Evolutionary conservation across 2,797 vertebrate species (phyloP), one percentile per base, ranked within the genome.

Genomic region (Furcifer pardalis): DNA sequence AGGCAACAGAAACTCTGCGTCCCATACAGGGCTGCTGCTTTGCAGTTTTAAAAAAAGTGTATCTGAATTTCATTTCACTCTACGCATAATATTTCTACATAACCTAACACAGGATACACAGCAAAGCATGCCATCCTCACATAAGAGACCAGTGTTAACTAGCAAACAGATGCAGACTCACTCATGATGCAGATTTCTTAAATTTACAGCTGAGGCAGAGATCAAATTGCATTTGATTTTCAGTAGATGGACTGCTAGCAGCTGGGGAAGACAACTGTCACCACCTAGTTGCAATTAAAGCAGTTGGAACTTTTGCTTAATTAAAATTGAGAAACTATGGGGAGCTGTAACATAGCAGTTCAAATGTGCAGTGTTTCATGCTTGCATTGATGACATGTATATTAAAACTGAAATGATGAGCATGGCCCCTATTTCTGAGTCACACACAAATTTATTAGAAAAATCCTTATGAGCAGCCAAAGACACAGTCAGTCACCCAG

Each of bases 1-100:
- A 90, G 82, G 69, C 78, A 87, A 87, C 79, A 80, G 87, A 84
- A 87, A 88, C n/a, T n/a, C n/a, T n/a, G n/a, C n/a, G n/a, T n/a
- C n/a, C n/a, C n/a, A n/a, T n/a, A n/a, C n/a, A n/a, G n/a, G n/a
- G n/a, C n/a, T n/a, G n/a, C n/a, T n/a, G n/a, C n/a, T n/a, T n/a
- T n/a, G n/a, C n/a, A n/a, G n/a, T n/a, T n/a, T n/a, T n/a, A n/a
- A n/a, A n/a, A n/a, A n/a, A n/a, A n/a, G n/a, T n/a, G n/a, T 56
- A 56, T 19, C 52, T 56, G 52, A 56, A 56, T 12, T 0, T 6
- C 2, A 21, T 84, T 73, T 74, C 65, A 56, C 59, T 76, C 2
- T 60, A 40, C 69, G 10, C 15, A 46, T 30, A 46, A 42, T 59
- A 21, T 37, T 68, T 40, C 5, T 59, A 15, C 74, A 77, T 52